Evolutionary conservation across 2,113 vertebrate species (phyloP), one percentile per base, ranked within the genome.

Genomic region (Athene noctua): DNA sequence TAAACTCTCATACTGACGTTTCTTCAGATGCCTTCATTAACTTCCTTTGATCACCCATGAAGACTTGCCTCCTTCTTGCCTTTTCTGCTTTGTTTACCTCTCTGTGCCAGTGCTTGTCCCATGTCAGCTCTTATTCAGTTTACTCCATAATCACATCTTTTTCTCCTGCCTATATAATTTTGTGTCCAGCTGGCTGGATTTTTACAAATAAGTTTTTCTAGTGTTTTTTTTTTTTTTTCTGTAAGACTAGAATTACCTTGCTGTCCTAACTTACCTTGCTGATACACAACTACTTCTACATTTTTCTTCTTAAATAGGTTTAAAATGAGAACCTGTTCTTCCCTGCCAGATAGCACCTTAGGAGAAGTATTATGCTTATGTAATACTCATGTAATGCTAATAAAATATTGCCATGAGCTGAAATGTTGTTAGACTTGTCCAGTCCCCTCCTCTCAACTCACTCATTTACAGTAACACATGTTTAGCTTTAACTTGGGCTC

Each of bases 351-450:
- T 9, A 86, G 36, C 30, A 51, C 92, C 54, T 66, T 51, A 63
- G 26, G 77, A 78, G 38, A 90, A 68, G 30, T 44, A 21, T 79
- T 75, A 55, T 29, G 57, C 17, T 82, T 68, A 36, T 57, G 54
- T 71, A 78, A 86, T 57, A 68, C 30, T 94, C 40, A 44, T 11
- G 10, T 59, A 68, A 62, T 65, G 71, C 44, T 68, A 57, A 15
- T 90, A 90, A 83, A 95, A 75, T 47, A 32, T n/a, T 70, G 66
- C 54, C 79, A n/a, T 40, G 62, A 86, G 92, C 79, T 90, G 77
- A 75, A 52, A 49, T 9, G 4, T 47, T 72, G 44, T 73, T 77
- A 52, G 38, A 57, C 49, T 79, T 40, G 71, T 86, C 44, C 54
- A 61, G 15, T 71, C 25, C 54, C 34, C 36, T 67, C 29, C 20